Conservation (phyloP, 2,113 vertebrate genomes). For the Strix uralensis region DNA sequence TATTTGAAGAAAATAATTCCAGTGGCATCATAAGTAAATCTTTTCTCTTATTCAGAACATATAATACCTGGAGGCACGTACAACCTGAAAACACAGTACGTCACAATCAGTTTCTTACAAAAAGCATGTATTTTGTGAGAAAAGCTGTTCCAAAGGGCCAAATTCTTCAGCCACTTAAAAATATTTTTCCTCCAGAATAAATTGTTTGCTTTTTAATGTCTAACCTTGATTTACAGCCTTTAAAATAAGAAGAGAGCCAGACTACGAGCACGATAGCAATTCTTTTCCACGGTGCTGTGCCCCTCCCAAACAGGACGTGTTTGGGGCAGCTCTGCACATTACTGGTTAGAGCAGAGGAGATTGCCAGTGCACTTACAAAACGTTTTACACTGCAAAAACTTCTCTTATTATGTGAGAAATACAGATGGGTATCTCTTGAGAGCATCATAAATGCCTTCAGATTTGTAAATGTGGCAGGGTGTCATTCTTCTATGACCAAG, state of each 20-base stretch:
- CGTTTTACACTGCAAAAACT: not conserved
- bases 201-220: not conserved
- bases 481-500: not conserved
- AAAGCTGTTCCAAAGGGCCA: not conserved
- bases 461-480: not conserved
- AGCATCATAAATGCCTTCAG: not conserved
- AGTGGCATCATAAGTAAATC: not conserved
- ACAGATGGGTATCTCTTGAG: not conserved
- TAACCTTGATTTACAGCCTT: not conserved
- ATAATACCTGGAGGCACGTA: not conserved
- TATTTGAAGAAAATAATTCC: not conserved
- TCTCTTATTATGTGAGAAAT: not conserved
- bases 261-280: not conserved
- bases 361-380: not conserved
- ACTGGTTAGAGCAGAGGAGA: not conserved
- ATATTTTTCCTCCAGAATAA: not conserved
- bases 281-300: rapidly evolving
- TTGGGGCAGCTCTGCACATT: not conserved
- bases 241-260: not conserved
- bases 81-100: not conserved
- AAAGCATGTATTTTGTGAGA: not conserved
- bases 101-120: not conserved
- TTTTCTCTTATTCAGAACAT: not conserved
- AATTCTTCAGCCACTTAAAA: not conserved
- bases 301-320: not conserved